Conservation (phyloP, 2,888 invertebrate genomes). For the Oligia strigilis region DNA sequence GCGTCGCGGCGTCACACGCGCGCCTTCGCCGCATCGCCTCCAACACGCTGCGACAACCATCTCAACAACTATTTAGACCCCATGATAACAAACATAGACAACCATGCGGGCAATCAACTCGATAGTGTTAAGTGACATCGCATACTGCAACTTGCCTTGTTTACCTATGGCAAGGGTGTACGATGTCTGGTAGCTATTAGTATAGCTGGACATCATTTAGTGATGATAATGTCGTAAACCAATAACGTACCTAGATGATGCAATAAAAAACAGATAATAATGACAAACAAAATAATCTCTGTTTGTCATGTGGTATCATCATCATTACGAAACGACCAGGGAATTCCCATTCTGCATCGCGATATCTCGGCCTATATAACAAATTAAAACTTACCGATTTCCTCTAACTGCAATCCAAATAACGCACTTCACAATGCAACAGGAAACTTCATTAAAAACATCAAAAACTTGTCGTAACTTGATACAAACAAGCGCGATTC, state of each 20-base stretch:
- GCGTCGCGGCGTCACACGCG: constrained; percentile 83
- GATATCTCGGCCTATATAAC: constrained; percentile 30
- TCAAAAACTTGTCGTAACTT: constrained; percentile 87
- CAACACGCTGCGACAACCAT: constrained; percentile 67
- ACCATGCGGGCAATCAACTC: constrained; percentile 17
- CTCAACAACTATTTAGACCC: constrained; percentile 38
- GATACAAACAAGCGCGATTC: constrained; percentile 80
- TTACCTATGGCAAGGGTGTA: background rate
- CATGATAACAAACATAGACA: constrained; percentile 25
- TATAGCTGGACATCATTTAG: constrained; percentile 15
- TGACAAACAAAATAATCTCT: constrained; percentile 46
- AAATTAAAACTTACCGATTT: constrained; percentile 79
- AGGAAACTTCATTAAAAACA: constrained; percentile 74
- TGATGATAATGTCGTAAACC: constrained; percentile 37
- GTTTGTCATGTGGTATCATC: constrained; percentile 35
- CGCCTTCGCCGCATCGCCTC: constrained; percentile 69
- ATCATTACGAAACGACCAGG: constrained; percentile 45
- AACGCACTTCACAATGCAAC: constrained; percentile 78
- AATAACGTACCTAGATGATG: constrained; percentile 52
- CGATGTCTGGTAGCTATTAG: background rate
- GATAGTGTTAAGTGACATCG: constrained; percentile 9
- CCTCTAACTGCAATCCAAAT: constrained; percentile 87
- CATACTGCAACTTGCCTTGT: background rate
- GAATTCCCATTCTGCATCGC: constrained; percentile 36
- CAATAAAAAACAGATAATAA: constrained; percentile 53